Conservation (phyloP, 2,113 vertebrate species). For the Plectropomus leopardus region DNA sequence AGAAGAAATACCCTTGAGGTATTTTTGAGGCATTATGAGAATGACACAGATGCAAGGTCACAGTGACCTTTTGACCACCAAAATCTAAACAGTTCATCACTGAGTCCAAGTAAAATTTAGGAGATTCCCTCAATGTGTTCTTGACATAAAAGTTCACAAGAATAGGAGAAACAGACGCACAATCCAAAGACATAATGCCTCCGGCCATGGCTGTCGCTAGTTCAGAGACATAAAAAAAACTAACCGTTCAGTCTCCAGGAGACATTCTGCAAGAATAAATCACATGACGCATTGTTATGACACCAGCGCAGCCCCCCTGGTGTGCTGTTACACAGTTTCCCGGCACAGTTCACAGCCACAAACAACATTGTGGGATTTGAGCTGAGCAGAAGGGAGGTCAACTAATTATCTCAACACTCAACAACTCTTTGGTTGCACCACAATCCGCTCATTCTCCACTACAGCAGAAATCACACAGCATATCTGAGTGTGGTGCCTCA, state of each 20-base stretch:
- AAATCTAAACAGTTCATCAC: no score
- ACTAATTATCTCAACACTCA: constrained; percentile 40
- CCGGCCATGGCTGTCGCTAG: no score
- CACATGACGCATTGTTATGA: background rate
- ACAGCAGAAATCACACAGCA: constrained; percentile 37
- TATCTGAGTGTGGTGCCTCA: constrained; percentile 2
- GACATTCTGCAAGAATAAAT: constrained; percentile 14
- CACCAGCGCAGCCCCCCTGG: constrained; percentile 8
- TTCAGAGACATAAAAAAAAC: background rate
- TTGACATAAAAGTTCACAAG: no score
- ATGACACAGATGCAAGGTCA: no score
- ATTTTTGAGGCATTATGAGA: no score
- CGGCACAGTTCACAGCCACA: constrained; percentile 44
- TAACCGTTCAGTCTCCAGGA: background rate
- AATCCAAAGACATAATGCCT: no score
- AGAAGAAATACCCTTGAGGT: no score
- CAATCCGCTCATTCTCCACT: background rate
- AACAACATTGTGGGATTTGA: constrained; percentile 37
- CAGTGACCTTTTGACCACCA: no score
- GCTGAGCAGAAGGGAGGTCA: constrained; percentile 2
- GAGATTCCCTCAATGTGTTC: no score
- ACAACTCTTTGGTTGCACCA: constrained; percentile 2
- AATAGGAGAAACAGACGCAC: no score
- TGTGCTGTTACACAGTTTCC: constrained; percentile 28
- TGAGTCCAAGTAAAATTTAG: no score